Percentiles rank a stretch among this genome's conserved stretches.
Conservation (phyloP, 2,888 invertebrate genomes). For the Chalcosyrphus nemorum region DNA sequence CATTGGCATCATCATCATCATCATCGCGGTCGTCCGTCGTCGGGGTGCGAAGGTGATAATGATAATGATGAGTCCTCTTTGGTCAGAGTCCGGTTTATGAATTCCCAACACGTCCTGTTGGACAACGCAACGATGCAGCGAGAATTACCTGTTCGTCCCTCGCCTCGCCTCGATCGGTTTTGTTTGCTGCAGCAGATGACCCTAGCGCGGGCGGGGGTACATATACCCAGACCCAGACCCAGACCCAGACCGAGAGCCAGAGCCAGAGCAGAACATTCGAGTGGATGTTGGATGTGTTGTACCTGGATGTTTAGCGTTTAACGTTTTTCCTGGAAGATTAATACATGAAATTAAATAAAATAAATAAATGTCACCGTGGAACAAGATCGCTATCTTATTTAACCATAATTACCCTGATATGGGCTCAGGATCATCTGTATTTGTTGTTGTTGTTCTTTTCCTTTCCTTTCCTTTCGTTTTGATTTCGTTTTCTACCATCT, state of each 20-base stretch:
- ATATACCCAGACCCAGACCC: too few relatives aligned
- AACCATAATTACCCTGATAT: conserved; percentile 83
- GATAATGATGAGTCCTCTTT: conserved; percentile 70
- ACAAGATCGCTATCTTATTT: conserved; percentile 83
- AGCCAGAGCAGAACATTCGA: conserved; percentile 55
- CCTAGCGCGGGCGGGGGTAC: conserved; percentile 39
- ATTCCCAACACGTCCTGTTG: conserved; percentile 66
- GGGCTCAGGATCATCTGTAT: conserved; percentile 76
- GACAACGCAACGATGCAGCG: conserved; percentile 39
- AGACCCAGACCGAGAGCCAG: too few relatives aligned
- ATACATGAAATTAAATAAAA: conserved; percentile 82
- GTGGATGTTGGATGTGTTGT: conserved; percentile 73
- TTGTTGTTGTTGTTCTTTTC: conserved; percentile 75
- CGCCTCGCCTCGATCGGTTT: conserved; percentile 16
- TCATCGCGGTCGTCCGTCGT: too few relatives aligned
- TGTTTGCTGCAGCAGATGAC: conserved; percentile 27
- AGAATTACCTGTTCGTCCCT: conserved; percentile 60
- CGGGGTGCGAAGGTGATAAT: conserved; percentile 69
- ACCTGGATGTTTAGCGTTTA: conserved; percentile 73
- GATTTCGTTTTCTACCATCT: conserved; percentile 56
- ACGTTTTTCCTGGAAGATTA: conserved; percentile 81
- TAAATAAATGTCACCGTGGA: conserved; percentile 82
- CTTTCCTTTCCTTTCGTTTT: conserved; percentile 59
- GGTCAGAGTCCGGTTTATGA: conserved; percentile 52
- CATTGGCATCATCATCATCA: conserved; percentile 57